Evolutionary conservation across 1,140 invertebrate species (phyloP), one percentile per base, ranked within the genome.

Genomic region (Tribolium madens): DNA sequence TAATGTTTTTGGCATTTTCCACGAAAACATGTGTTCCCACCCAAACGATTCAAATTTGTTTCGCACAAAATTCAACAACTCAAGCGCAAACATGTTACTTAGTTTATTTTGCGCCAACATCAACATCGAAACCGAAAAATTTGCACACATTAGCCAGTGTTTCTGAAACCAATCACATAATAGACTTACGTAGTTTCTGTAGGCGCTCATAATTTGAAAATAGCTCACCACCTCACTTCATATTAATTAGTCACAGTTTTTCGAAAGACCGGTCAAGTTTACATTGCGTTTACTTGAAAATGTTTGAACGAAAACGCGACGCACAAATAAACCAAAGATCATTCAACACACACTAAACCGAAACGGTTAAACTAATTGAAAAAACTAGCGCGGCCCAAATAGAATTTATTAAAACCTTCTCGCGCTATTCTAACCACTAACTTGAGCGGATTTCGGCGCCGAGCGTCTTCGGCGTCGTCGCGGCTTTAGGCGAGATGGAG

Each of bases 131-230:
- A 42, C 36, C 36, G 9, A 42, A 42, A 42, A 42, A 3, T 10
- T 10, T 42, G 36, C 7, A 42, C 36, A 42, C 36, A 42, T 42
- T 42, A 26, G 6, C 21, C 21, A 26, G 21, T 26, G 21, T 26
- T 26, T 26, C 21, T 50, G n/a, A 6, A 53, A 53, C 50, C 53
- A 31, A 60, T n/a, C 18, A 60, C 57, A 82, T n/a, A n/a, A n/a
- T n/a, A n/a, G n/a, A n/a, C 81, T 82, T 79, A 82, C 81, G 68
- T 82, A 82, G 73, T 80, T 82, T 75, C 81, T 78, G 76, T 81
- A 82, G 47, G 68, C 76, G 68, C 81, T 82, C 81, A 82, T 82
- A 17, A 71, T 76, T 74, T 76, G 33, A 68, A 76, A 52, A 73
- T 64, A 64, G 57, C 36, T 42, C 36, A 73, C 14, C 71, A 73